A percentile compares a stretch with the other conserved stretches of the same genome.
These are phyloP conservation scores for Dicyrtomina minuta DNA, from an alignment of 2,888 invertebrate species.

Conservation along the genomic window DNA sequence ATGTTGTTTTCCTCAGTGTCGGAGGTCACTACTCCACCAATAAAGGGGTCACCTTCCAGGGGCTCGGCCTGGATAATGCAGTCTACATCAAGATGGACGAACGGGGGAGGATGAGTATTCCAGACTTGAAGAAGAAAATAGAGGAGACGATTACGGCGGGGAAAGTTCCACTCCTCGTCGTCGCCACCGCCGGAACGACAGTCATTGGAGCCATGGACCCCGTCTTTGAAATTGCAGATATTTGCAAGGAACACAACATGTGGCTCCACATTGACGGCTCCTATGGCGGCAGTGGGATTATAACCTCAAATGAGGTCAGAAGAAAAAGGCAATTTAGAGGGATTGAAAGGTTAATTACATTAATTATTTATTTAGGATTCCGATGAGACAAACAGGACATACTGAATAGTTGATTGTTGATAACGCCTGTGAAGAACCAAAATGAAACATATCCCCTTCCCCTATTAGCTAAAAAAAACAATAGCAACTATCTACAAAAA, in stretches of 20 bases:
- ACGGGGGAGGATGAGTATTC: neutral
- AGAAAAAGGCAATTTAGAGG: constrained; percentile 79
- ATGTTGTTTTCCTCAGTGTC: constrained; percentile 1
- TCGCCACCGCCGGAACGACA: constrained; percentile 27
- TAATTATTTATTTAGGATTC: too few species aligned
- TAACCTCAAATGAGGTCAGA: constrained; percentile 82
- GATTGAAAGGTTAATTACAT: constrained; percentile 74
- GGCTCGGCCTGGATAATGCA: constrained; percentile 22
- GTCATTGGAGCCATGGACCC: constrained; percentile 28
- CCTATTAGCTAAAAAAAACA: too few species aligned
- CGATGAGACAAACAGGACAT: too few species aligned
- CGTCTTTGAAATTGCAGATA: constrained; percentile 14
- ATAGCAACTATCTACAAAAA: too few species aligned
- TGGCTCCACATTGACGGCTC: too few species aligned
- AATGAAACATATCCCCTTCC: too few species aligned
- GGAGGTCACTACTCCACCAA: constrained; percentile 6
- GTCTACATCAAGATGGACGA: constrained; percentile 4
- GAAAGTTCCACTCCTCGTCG: neutral
- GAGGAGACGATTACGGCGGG: neutral
- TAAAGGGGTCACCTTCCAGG: constrained; percentile 14
- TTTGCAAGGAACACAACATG: constrained; percentile 24
- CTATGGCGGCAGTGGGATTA: neutral
- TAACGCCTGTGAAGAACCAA: too few species aligned
- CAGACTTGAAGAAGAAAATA: neutral
- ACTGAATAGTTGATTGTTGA: too few species aligned